Evolutionary conservation across 1,140 invertebrate species (phyloP).

Genomic region (Microvelia longipes): DNA sequence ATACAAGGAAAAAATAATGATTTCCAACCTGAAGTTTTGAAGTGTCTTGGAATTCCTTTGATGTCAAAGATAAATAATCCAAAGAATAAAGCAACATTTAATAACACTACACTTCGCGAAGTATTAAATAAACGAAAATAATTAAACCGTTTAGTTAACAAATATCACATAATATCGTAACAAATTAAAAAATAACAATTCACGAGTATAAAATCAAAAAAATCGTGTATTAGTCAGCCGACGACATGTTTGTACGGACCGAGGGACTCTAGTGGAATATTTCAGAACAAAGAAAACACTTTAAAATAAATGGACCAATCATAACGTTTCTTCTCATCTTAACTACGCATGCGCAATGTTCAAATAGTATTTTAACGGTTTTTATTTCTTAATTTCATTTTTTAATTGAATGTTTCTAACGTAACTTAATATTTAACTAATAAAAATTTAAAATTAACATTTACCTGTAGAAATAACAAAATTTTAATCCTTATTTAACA

Average conservation of each 20-base stretch:
- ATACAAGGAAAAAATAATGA: not conserved
- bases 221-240: not conserved
- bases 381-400: too few relatives aligned
- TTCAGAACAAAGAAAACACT: not conserved
- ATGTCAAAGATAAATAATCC: not conserved
- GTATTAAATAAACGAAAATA: too few relatives aligned
- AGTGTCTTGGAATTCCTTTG: not conserved
- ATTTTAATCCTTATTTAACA: too few relatives aligned
- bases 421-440: too few relatives aligned
- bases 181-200: too few relatives aligned
- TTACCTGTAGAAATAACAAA: too few relatives aligned
- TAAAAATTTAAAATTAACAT: too few relatives aligned
- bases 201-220: too few relatives aligned
- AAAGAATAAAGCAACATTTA: not conserved
- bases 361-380: not conserved
- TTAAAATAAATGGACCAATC: not conserved
- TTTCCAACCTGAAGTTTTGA: not conserved
- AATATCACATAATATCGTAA: not conserved
- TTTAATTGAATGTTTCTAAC: too few relatives aligned
- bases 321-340: not conserved
- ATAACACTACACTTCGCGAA: not conserved
- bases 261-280: not conserved
- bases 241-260: not conserved
- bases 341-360: not conserved
- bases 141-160: not conserved